Percentiles rank a stretch among this genome's conserved stretches.
Conservation (phyloP, 2,113 vertebrate species). For the Hoplias malabaricus region DNA sequence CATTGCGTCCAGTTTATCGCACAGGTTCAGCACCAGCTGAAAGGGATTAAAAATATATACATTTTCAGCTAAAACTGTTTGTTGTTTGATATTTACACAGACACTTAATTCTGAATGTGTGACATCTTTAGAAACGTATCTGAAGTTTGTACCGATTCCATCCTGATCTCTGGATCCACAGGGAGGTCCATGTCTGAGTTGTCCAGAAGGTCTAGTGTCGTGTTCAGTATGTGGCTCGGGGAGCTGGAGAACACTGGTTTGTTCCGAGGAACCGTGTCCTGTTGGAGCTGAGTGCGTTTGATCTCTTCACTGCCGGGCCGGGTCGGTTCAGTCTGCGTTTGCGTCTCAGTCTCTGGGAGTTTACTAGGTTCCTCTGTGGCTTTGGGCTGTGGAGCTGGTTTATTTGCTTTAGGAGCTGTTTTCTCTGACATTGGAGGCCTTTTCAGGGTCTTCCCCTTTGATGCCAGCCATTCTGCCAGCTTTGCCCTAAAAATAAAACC, state of each 20-base stretch:
- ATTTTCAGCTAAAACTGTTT: background rate
- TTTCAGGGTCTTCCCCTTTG: constrained; percentile 80
- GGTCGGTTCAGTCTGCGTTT: constrained; percentile 1
- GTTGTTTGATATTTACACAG: too few species aligned
- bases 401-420: constrained; percentile 29
- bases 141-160: constrained; percentile 71
- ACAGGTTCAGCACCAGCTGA: constrained; percentile 76
- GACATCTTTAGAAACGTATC: too few species aligned
- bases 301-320: background rate
- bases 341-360: constrained; percentile 12
- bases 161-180: constrained; percentile 53
- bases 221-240: constrained; percentile 59
- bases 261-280: background rate
- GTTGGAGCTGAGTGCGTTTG: background rate
- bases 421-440: constrained; percentile 67
- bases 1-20: constrained; percentile 72
- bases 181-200: constrained; percentile 57
- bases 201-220: constrained; percentile 65
- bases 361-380: background rate
- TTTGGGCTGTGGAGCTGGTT: background rate
- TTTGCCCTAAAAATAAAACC: constrained; percentile 75
- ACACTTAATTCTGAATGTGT: background rate
- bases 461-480: constrained; percentile 77
- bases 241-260: background rate
- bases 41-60: background rate